Percentiles rank a stretch among this genome's conserved stretches.
These are phyloP conservation scores for Hyla sarda DNA, from an alignment of 2,113 vertebrate species.

Conservation along the genomic window DNA sequence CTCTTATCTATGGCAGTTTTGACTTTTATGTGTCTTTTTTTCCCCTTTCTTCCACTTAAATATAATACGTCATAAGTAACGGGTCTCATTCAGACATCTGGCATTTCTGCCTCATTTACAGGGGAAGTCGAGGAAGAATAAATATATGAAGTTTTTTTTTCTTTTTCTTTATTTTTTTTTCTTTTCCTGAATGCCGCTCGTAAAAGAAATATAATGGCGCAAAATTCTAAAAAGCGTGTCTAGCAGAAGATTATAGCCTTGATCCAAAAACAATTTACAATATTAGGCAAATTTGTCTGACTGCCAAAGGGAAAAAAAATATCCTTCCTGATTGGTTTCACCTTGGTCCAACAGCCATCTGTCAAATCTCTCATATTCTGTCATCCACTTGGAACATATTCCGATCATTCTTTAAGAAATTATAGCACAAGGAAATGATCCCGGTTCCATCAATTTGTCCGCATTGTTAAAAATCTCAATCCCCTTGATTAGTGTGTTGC, in stretches of 20 bases:
- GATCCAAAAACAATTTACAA: slow-evolving; percentile 56
- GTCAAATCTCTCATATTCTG: slow-evolving; percentile 56
- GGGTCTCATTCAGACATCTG: background rate
- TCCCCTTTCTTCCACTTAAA: background rate
- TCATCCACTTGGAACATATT: slow-evolving; percentile 55
- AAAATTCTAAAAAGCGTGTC: slow-evolving; percentile 19
- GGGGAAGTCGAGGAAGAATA: slow-evolving; percentile 6
- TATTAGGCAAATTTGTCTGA: slow-evolving; percentile 50
- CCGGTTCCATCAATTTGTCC: slow-evolving; percentile 56
- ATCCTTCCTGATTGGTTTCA: slow-evolving; percentile 58
- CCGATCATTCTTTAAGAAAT: slow-evolving; percentile 57
- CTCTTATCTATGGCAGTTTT: background rate
- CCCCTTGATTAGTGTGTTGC: slow-evolving; percentile 57
- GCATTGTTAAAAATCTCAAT: slow-evolving; percentile 59
- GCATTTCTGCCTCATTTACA: slow-evolving; percentile 11
- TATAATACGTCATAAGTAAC: background rate
- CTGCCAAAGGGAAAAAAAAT: slow-evolving; percentile 45
- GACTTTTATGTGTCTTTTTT: background rate
- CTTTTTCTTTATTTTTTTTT: too few relatives aligned
- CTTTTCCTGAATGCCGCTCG: slow-evolving; percentile 1
- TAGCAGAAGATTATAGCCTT: slow-evolving; percentile 34
- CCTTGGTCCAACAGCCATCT: slow-evolving; percentile 57
- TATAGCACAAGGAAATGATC: slow-evolving; percentile 51
- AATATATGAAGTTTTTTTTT: slow-evolving; percentile 3
- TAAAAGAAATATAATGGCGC: slow-evolving; percentile 32